Base-by-base conservation (phyloP, 2,888 invertebrate genomes). In the Nomada goodeniana region DNA sequence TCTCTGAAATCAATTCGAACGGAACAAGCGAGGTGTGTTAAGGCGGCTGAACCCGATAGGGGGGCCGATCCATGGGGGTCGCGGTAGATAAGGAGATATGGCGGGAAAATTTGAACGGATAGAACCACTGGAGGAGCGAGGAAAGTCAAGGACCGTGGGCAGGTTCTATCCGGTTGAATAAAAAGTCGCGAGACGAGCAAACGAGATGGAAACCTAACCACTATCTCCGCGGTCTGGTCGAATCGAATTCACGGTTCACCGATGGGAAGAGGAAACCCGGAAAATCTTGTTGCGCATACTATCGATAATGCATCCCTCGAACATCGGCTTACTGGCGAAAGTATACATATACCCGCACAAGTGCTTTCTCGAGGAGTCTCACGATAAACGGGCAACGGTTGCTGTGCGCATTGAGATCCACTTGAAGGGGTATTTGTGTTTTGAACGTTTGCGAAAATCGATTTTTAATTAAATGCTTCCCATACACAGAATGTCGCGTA, bases 11-110 rank as follows among this genome's bases (percentile, higher is more conserved):
- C 88, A 90, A 90, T 91, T 89, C 85, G 81, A 36, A 77, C 74
- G 83, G 87, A 86, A 84, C 84, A 89, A 88, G 83, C 79, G 86
- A 89, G 88, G 85, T 86, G 90, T 86, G 91, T 89, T 90, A 90
- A 90, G 86, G 78, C 84, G 75, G 83, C 83, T 87, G 86, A 64
- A 60, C 68, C 53, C 75, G 74, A 78, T 60, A 74, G 50, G 55
- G 52, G 26, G 26, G 50, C 36, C 13, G 23, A 44, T n/a, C 18
- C 47, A 20, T 44, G 26, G 29, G 11, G n/a, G 5, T 53, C 50
- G 44, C 11, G 47, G 23, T 2, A 52, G 68, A 67, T 63, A 72
- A 68, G 26, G 26, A 55, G 68, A 79, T 68, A 79, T 44, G 55
- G 53, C 36, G 67, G 50, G 61, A 13, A 82, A 82, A 76, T 82